Evolutionary conservation across 2,113 vertebrate genomes (phyloP).

Genomic region (Solenodon paradoxus): DNA sequence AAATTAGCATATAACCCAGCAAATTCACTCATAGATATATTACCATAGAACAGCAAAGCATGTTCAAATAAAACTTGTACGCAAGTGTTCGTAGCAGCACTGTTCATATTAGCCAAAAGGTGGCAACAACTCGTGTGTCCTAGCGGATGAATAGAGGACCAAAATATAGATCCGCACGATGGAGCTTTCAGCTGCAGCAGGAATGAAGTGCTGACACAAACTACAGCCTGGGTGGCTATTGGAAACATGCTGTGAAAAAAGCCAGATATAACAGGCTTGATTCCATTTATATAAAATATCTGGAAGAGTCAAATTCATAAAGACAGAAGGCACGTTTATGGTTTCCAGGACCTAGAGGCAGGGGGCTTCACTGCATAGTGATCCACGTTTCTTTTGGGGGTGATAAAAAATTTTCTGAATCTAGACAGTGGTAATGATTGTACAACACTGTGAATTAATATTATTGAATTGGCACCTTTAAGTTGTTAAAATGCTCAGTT

Average conservation of each 20-base stretch:
- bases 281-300: background rate
- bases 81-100: background rate
- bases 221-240: background rate
- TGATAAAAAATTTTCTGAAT: background rate
- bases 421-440: background rate
- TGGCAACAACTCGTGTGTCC: background rate
- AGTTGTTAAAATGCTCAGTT: background rate
- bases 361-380: too few relatives aligned
- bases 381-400: background rate
- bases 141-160: background rate
- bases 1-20: background rate
- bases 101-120: background rate
- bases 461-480: background rate
- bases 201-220: background rate
- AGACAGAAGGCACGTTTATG: background rate
- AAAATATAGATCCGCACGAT: accelerated
- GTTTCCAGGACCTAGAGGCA: background rate
- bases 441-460: background rate
- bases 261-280: background rate
- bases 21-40: background rate
- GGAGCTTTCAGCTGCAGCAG: background rate
- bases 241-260: background rate
- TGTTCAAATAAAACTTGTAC: background rate
- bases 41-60: background rate
- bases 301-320: background rate